Base-by-base conservation (phyloP, 2,797 vertebrate species). In the Orientallactaga sibirica region DNA sequence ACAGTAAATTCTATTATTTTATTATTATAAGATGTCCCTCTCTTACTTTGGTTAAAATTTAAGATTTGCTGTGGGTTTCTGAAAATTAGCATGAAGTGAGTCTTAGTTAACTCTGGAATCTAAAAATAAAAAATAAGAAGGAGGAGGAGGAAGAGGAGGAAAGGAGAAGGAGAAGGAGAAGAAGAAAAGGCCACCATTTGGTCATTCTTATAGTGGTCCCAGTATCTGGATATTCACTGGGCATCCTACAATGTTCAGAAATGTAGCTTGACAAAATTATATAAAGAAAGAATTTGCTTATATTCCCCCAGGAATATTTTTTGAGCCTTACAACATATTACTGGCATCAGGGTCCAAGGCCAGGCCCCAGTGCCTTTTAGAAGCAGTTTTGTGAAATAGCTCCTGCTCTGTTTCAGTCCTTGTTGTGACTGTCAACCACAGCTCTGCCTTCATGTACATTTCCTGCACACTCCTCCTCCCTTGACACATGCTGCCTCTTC, bases 401-500 rank as follows among this genome's bases (percentile, higher is more conserved):
- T 27, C n/a, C 16, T 33, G 7, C 37, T 74, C 43, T 68, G 52
- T 62, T 6, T 2, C 9, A 20, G 16, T 81, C 33, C 27, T 16
- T 61, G 25, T 61, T 71, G 0, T n/a, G 68, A 79, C 18, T 79
- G 48, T 12, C 66, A 62, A 55, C 14, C 24, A 16, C 10, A 82
- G 66, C 16, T 52, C 55, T 93, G 67, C 70, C 61, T 94, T 37
- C 25, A 15, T 92, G 83, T 67, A 43, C 66, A 74, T 55, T 87
- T 33, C 37, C 37, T 37, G n/a, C 58, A 48, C 86, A 74, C 67
- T 94, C 67, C 27, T 97, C 96, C 81, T 98, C 94, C 62, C 96
- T 91, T 87, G 80, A 94, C 93, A 96, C 95, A 79, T 84, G 92
- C 94, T 97, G 94, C 82, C 18, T 97, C 86, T 98, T 97, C 94